phyloP scores from a whole-genome alignment of 2,113 vertebrate genomes.

The Microcebus lehilahytsara region DNA sequence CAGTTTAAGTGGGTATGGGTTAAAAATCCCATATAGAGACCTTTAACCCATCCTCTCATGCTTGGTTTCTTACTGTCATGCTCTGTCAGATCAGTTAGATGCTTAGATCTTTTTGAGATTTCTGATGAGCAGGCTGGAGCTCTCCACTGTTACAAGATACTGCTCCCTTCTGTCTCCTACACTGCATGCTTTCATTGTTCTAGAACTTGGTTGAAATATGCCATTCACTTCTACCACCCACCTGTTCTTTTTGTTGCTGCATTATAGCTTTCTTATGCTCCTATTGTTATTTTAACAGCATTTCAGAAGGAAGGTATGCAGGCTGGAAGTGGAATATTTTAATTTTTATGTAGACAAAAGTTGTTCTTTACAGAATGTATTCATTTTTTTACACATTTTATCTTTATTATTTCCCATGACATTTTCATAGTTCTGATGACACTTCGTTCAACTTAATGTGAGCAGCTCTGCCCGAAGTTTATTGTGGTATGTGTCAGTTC shows the following conservation, averaged over 20 bases:
- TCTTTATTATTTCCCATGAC: not conserved
- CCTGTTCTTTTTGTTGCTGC: not conserved
- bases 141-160: not conserved
- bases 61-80: not conserved
- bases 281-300: not conserved
- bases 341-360: not conserved
- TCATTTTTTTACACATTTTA: not conserved
- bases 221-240: not conserved
- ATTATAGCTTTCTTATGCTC: not conserved
- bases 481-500: not conserved
- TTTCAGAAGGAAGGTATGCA: not conserved
- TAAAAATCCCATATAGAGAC: not conserved
- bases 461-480: not conserved
- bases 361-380: not conserved
- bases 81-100: not conserved
- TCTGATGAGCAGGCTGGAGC: rapidly evolving
- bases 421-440: not conserved
- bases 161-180: not conserved
- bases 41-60: not conserved
- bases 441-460: not conserved
- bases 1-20: not conserved
- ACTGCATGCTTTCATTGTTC: not conserved
- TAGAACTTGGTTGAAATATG: not conserved
- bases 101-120: not conserved
- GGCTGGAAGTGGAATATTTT: not conserved